Evolutionary conservation across 2,888 invertebrate genomes (phyloP).

Genomic region (Philaethria dido): DNA sequence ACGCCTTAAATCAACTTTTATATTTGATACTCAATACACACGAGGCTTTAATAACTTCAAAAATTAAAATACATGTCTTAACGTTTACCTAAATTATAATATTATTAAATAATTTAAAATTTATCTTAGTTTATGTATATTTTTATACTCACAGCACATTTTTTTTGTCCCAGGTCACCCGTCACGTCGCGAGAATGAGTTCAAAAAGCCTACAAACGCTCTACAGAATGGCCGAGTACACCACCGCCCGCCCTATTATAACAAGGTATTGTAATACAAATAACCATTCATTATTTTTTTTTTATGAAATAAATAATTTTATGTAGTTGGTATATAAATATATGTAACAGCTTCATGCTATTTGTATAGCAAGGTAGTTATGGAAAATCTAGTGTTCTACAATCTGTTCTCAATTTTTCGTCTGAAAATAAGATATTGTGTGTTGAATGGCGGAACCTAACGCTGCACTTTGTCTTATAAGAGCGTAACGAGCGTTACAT

Average conservation of each 20-base stretch:
- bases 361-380: too few relatives aligned
- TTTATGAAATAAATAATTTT: not conserved
- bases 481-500: too few relatives aligned
- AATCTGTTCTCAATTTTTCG: too few relatives aligned
- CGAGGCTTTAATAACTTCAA: too few relatives aligned
- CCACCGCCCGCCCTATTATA: constrained; percentile 70
- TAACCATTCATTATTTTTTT: not conserved
- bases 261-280: constrained; percentile 61
- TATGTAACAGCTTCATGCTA: too few relatives aligned
- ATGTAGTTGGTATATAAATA: too few relatives aligned
- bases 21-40: too few relatives aligned
- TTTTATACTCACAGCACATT: constrained; percentile 34
- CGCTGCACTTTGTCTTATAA: too few relatives aligned
- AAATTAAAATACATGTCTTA: not conserved
- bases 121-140: not conserved
- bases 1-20: not conserved
- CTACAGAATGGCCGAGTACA: constrained; percentile 76
- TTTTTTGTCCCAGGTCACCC: constrained; percentile 71
- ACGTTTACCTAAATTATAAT: not conserved
- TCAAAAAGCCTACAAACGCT: constrained; percentile 86
- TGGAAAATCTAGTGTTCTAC: too few relatives aligned
- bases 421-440: too few relatives aligned
- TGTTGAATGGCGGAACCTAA: too few relatives aligned
- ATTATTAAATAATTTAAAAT: not conserved
- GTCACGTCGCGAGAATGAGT: constrained; percentile 83